Percentiles rank a stretch among this genome's conserved stretches.
Conservation (phyloP, 2,113 vertebrate species). For the Calidris pugnax region DNA sequence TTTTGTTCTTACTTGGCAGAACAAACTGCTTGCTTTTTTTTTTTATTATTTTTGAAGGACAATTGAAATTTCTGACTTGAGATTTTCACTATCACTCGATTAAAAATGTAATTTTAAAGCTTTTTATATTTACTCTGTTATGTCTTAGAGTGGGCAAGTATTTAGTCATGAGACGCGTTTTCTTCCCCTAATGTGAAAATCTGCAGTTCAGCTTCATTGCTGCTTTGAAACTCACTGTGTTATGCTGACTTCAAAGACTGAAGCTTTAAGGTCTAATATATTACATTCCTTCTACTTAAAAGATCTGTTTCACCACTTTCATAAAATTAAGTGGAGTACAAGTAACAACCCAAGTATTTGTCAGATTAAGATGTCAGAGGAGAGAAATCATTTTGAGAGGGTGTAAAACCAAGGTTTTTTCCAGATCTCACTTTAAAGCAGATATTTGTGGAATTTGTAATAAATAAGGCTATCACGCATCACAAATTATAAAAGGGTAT, state of each 20-base stretch:
- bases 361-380: background rate
- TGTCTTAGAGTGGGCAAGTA: background rate
- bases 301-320: background rate
- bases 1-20: background rate
- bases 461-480: background rate
- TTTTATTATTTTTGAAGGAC: background rate
- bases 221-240: background rate
- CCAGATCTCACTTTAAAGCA: background rate
- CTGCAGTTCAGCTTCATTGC: background rate
- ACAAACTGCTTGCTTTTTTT: background rate
- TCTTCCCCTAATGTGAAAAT: background rate
- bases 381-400: background rate
- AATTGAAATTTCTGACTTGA: background rate
- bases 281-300: background rate
- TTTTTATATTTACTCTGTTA: background rate
- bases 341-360: background rate
- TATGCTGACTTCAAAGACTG: background rate
- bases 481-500: background rate
- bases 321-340: background rate
- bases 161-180: background rate
- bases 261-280: background rate
- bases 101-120: background rate
- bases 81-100: background rate
- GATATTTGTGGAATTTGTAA: background rate
- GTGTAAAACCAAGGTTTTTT: background rate